Evolutionary conservation across 2,113 vertebrate species (phyloP), one percentile per base, ranked within the genome.

Genomic region (Tympanuchus pallidicinctus): DNA sequence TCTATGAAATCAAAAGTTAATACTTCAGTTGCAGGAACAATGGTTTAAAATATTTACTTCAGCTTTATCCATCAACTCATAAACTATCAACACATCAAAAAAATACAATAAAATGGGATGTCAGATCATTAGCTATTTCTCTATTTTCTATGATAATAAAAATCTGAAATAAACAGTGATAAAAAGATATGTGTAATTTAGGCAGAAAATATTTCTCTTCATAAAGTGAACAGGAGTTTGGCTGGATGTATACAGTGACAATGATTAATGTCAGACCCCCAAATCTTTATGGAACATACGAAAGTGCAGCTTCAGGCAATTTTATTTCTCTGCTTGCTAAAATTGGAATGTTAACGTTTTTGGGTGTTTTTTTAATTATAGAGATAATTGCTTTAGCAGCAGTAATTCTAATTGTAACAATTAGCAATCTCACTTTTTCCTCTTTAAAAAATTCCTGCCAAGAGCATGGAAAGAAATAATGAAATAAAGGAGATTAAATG

Each of bases 341-440:
- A 90, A 82, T 10, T 17, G 48, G 88, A 93, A 63, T 63, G 11
- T 20, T 73, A 82, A 69, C 76, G n/a, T 0, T 1, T 34, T 43
- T 36, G 57, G 12, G 28, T 11, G 19, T 13, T 64, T 67, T 47
- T 69, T 65, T 32, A 34, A 64, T 76, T 76, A 63, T 40, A 52
- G 18, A 28, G 14, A 43, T 92, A 90, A 92, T 84, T 93, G 30
- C 34, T 75, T 79, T 86, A 96, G 57, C 79, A 90, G 66, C 59
- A 66, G 48, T 73, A 86, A 30, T 38, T 93, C 40, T 86, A 91
- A 93, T 79, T 82, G 48, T 65, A 82, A 48, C 59, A 94, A 93
- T 82, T 91, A 92, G 3, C 10, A 52, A 50, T 66, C 73, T 79
- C 65, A 78, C 27, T 19, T 59, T 93, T 81, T 91, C 57, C 38